Base-by-base conservation (phyloP, 2,113 vertebrate species). In the Leptosomus discolor region DNA sequence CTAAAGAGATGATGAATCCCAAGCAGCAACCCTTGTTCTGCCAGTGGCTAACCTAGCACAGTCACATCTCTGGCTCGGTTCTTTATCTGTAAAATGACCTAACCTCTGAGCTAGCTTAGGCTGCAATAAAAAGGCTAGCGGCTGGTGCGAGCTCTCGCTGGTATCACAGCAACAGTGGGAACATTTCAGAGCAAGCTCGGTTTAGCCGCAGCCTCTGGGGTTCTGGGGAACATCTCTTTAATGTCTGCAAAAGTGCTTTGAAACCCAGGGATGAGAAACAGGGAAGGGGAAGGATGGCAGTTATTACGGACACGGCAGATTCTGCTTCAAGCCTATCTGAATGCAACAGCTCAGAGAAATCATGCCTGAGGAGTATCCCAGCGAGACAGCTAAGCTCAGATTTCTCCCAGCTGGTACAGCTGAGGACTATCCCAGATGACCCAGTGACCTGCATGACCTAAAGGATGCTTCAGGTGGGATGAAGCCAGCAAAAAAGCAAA, bases 141-240 rank as follows among this genome's bases (percentile, higher is more conserved):
- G 85, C 85, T 93, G 75, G 36, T 50, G 75, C 2, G 50, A 64
- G 85, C 67, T 50, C 88, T 85, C 67, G 9, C 53, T n/a, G 70
- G 95, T 97, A 95, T 95, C 94, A 94, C 94, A 73, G 97, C 94
- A 97, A 96, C 96, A 92, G 97, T 9, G 56, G 90, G 92, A 95
- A 70, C 5, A 1, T 67, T 85, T 88, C 88, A 69, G 94, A 95
- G 92, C 78, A 45, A 92, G 71, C 90, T 88, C 4, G 3, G 78
- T 60, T 90, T 54, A 74, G 95, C 92, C 3, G 23, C 94, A 95
- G 95, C 94, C 92, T 76, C 96, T 63, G 51, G 96, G 88, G 70
- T 92, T 86, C 90, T 94, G 94, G 88, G 85, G 92, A 96, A 32
- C 85, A 45, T 90, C 82, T 88, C 90, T 93, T 94, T 88, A 83